phyloP scores from a whole-genome alignment of 2,888 invertebrate species.

The Patella ulyssiponensis region DNA sequence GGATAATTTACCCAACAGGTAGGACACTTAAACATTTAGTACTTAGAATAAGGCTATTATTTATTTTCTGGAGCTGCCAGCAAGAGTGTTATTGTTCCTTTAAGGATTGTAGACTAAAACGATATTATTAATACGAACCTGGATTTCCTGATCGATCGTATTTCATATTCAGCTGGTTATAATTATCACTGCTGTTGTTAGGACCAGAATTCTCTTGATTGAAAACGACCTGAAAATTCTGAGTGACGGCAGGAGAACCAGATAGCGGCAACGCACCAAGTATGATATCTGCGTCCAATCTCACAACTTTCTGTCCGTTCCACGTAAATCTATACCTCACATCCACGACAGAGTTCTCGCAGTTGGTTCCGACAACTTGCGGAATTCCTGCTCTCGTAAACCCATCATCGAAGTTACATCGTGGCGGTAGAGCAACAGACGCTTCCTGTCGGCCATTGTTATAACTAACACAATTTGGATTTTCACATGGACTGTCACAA shows the following conservation, averaged over 20 bases:
- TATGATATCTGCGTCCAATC: slow-evolving; percentile 56
- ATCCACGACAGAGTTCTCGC: slow-evolving; percentile 61
- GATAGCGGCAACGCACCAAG: slow-evolving; percentile 39
- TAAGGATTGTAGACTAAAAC: background rate
- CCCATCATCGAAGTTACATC: slow-evolving; percentile 56
- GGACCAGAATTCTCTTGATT: slow-evolving; percentile 38
- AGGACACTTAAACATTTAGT: too few relatives aligned
- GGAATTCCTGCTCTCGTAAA: slow-evolving; percentile 48
- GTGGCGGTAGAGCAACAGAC: slow-evolving; percentile 30
- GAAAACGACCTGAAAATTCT: slow-evolving; percentile 54
- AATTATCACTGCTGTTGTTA: slow-evolving; percentile 47
- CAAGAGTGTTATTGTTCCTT: too few relatives aligned
- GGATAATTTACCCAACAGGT: too few relatives aligned
- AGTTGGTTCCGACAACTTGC: slow-evolving; percentile 32
- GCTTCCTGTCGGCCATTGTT: slow-evolving; percentile 23
- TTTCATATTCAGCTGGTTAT: slow-evolving; percentile 36
- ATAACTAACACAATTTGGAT: slow-evolving; percentile 29
- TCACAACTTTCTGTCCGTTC: slow-evolving; percentile 51
- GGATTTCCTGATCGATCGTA: slow-evolving; percentile 59
- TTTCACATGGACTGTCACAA: background rate
- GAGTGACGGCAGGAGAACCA: slow-evolving; percentile 45
- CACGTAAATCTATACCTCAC: slow-evolving; percentile 64
- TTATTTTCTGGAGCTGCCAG: too few relatives aligned
- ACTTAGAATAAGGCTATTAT: too few relatives aligned
- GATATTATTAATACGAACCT: slow-evolving; percentile 38